phyloP scores from a whole-genome alignment of 1,140 invertebrate species.

The Anastrepha ludens region DNA sequence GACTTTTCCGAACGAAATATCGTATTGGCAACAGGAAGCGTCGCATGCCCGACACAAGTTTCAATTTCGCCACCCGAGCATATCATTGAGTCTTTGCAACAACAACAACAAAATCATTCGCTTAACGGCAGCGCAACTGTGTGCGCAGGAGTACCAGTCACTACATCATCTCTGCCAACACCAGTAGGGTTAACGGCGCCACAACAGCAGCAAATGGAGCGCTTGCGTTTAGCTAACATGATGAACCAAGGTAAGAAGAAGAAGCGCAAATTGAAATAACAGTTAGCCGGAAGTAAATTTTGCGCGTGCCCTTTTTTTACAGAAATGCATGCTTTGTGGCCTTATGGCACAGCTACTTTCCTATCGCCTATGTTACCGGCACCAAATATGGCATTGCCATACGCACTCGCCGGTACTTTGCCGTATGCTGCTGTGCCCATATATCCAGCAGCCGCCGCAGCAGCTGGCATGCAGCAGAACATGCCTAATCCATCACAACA shows the following conservation, averaged over 20 bases:
- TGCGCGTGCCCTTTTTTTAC: not conserved
- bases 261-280: not conserved
- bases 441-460: constrained; percentile 52
- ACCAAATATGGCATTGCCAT: constrained; percentile 49
- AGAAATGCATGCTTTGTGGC: constrained; percentile 59
- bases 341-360: constrained; percentile 57
- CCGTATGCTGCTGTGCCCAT: constrained; percentile 53
- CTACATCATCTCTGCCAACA: not conserved
- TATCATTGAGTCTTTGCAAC: not conserved
- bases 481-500: constrained; percentile 26
- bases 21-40: not conserved
- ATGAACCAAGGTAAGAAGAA: constrained; percentile 56
- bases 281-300: no score
- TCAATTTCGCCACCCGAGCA: not conserved
- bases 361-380: constrained; percentile 56
- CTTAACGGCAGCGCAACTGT: not conserved
- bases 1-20: constrained; percentile 20
- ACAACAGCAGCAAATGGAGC: constrained; percentile 57
- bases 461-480: constrained; percentile 2
- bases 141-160: not conserved
- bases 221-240: constrained; percentile 56
- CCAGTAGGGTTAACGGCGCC: not conserved
- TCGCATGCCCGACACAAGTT: no score
- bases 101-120: not conserved
- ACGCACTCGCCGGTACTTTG: constrained; percentile 54